Conservation (phyloP, 1,140 invertebrate species). For the Eciton burchellii region DNA sequence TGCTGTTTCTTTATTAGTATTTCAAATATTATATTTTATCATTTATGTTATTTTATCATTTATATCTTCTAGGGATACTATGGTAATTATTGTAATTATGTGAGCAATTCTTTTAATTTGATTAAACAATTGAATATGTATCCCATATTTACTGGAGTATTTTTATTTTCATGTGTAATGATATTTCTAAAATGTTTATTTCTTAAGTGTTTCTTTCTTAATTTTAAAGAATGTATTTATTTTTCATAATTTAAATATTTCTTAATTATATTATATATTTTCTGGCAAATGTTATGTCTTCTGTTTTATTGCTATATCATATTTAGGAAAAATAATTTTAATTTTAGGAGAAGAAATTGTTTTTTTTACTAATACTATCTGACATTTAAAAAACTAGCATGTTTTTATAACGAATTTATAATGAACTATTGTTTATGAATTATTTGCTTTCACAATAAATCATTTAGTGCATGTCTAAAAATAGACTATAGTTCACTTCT, state of each 20-base stretch:
- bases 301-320: neutral
- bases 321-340: too few relatives aligned
- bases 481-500: neutral
- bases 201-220: neutral
- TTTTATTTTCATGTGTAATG: neutral
- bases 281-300: neutral
- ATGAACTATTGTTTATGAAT: neutral
- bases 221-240: too few relatives aligned
- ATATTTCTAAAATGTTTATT: too few relatives aligned
- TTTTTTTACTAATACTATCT: neutral
- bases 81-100: neutral
- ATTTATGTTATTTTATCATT: neutral
- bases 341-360: neutral
- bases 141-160: neutral
- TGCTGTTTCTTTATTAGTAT: neutral
- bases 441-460: neutral
- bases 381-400: neutral
- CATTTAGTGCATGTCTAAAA: neutral
- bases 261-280: too few relatives aligned
- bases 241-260: neutral
- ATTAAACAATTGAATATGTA: neutral
- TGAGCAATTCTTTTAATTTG: neutral
- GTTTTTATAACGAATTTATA: too few relatives aligned
- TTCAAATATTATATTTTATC: slow-evolving; percentile 6
- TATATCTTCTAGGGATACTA: neutral